Base-by-base conservation (phyloP, 2,888 invertebrate species). In the Pyrgus malvae region DNA sequence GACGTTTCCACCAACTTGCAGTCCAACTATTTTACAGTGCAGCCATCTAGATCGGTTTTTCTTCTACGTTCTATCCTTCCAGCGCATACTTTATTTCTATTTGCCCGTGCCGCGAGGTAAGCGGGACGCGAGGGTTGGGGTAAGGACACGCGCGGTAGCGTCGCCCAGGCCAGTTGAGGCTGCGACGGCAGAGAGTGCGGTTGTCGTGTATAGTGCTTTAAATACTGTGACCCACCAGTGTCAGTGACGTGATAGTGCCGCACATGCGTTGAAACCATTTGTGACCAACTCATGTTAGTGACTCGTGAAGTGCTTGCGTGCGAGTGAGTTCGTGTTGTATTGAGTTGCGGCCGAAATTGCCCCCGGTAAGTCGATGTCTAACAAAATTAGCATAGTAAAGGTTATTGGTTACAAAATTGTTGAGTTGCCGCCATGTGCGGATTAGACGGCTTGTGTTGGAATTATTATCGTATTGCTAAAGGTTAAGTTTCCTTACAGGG, bases 51-150 rank as follows among this genome's bases (percentile, higher is more conserved):
- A 57, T 62, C 37, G 42, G 73, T 83, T 85, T 85, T 85, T 81
- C 78, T 76, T 77, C 73, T 69, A 78, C 81, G 76, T 78, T 81
- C 78, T 77, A 73, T 82, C 81, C 83, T 85, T 83, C 80, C 80
- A 76, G 81, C 80, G 82, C 81, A 79, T 84, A 89, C 85, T 88
- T 88, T 87, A 89, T 88, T 88, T 89, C 87, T 88, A 89, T 87
- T 89, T 88, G 84, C 77, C 81, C 78, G 81, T 80, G 78, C 74
- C 70, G 76, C 69, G 86, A 85, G 88, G 86, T 84, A 71, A 78
- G 77, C 69, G 78, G 73, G 73, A 76, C 55, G 69, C 62, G 42
- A 42, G 51, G 44, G 50, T 50, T 74, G 77, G 68, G 56, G 69
- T 70, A 76, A 79, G 80, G 78, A 76, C 89, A 80, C 83, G 89